Evolutionary conservation across 2,888 invertebrate genomes (phyloP), one percentile per base, ranked within the genome.

Genomic region (Podabrus alpinus): DNA sequence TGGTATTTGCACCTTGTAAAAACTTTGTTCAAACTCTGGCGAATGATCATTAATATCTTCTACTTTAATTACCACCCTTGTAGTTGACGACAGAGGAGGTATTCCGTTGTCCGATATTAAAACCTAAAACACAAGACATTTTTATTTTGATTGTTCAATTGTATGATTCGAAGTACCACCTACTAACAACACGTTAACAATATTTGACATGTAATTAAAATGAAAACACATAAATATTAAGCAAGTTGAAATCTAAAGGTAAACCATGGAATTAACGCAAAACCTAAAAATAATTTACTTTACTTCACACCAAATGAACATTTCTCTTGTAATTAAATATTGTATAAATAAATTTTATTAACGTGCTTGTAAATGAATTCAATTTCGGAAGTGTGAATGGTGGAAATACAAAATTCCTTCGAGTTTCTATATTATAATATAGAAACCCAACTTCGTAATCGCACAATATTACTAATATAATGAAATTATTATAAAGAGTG

Each of bases 11-110:
- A 96, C 91, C 84, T 94, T 93, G 88, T 96, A 96, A 85, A 94
- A 92, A 79, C 92, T 91, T 85, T 95, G 94, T 84, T 94, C 92
- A 88, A 96, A 97, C 82, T 92, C 92, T 2, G 97, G 97, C 77
- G 92, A 91, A 87, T 96, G 94, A 88, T 97, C 97, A 89, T 97
- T 97, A 82, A 94, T 88, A 78, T 97, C 97, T 62, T 91, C 90
- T 25, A 98, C 93, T 75, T 91, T 88, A 60, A 98, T 93, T 76
- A 93, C 92, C 69, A 98, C 94, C 81, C 95, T 91, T 70, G 94
- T 94, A 25, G 94, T 93, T 64, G 94, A 94, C 61, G 93, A 92
- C 80, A 96, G 89, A 78, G 91, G 87, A 9, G 94, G 94, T 11
- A 86, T 87, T 10, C 93, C 95, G 83, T 94, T 94, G 88, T 98